Percentiles rank a stretch among this genome's conserved stretches.
Conservation (phyloP, 2,113 vertebrate species). For the Ciconia stormi region DNA sequence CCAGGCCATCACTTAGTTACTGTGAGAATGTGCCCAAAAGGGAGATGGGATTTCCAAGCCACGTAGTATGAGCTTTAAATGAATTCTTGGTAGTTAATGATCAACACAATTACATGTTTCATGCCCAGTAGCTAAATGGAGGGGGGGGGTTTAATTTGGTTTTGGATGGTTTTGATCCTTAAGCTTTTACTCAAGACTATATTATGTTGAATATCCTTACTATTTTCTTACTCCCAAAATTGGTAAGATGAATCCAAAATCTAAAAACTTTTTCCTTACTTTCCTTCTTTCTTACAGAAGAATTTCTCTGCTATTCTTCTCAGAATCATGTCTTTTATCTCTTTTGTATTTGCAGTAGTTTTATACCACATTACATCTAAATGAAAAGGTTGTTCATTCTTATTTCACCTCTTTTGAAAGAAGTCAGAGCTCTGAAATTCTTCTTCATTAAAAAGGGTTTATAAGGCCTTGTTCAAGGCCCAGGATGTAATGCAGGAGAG, state of each 20-base stretch:
- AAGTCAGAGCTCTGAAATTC: background rate
- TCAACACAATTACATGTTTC: rapidly evolving
- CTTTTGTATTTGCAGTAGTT: background rate
- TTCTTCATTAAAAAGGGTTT: background rate
- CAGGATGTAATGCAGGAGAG: background rate
- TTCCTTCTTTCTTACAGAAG: background rate
- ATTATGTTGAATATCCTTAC: background rate
- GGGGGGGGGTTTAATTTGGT: background rate
- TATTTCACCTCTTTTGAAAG: background rate
- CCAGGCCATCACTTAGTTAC: background rate
- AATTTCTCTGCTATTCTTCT: background rate
- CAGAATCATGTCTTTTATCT: background rate
- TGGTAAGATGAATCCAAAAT: background rate
- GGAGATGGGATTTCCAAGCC: background rate
- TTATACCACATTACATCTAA: background rate
- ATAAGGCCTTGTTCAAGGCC: background rate
- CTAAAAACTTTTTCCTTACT: background rate
- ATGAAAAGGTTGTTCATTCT: background rate
- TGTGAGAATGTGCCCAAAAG: background rate
- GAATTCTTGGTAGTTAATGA: background rate
- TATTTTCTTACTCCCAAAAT: background rate
- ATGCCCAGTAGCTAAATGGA: background rate
- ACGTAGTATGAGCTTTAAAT: background rate
- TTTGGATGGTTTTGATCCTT: background rate
- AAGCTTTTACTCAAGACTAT: background rate